phyloP scores from a whole-genome alignment of 2,888 invertebrate genomes.

The Trichogramma dendrolimi region DNA sequence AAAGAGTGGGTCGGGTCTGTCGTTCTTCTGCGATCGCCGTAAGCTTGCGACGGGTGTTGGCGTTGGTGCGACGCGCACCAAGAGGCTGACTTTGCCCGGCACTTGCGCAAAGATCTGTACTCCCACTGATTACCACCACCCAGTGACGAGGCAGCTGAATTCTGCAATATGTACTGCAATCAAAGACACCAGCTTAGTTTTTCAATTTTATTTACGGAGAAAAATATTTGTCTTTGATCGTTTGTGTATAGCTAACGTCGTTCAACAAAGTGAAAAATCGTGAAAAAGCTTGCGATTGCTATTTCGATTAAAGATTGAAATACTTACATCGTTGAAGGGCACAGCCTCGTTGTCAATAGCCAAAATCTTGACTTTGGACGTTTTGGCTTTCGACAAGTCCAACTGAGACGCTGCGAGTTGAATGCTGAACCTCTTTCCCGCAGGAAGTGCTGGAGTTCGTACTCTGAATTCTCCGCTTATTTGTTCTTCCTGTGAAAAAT shows the following conservation, averaged over 20 bases:
- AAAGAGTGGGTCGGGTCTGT: slow-evolving; percentile 22
- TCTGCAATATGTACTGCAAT: background rate
- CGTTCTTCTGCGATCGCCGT: slow-evolving; percentile 3
- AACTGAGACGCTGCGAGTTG: slow-evolving; percentile 45
- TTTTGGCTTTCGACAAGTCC: slow-evolving; percentile 37
- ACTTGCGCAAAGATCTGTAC: slow-evolving; percentile 25
- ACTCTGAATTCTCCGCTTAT: slow-evolving; percentile 43
- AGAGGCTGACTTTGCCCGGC: slow-evolving; percentile 17
- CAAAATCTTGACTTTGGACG: slow-evolving; percentile 46
- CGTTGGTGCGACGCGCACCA: slow-evolving; percentile 16
- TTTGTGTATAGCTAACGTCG: background rate
- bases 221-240: background rate
- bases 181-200: background rate
- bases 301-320: background rate
- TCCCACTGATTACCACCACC: slow-evolving; percentile 15
- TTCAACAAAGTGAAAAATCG: background rate
- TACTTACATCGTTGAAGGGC: slow-evolving; percentile 21
- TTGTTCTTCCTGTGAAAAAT: slow-evolving; percentile 39
- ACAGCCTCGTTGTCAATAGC: slow-evolving; percentile 40
- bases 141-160: background rate
- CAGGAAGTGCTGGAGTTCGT: slow-evolving; percentile 43
- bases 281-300: background rate
- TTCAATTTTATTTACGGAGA: background rate
- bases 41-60: slow-evolving; percentile 7
- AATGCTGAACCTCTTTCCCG: slow-evolving; percentile 47